Base-by-base conservation (phyloP, 2,113 vertebrate species). In the Chauna torquata region DNA sequence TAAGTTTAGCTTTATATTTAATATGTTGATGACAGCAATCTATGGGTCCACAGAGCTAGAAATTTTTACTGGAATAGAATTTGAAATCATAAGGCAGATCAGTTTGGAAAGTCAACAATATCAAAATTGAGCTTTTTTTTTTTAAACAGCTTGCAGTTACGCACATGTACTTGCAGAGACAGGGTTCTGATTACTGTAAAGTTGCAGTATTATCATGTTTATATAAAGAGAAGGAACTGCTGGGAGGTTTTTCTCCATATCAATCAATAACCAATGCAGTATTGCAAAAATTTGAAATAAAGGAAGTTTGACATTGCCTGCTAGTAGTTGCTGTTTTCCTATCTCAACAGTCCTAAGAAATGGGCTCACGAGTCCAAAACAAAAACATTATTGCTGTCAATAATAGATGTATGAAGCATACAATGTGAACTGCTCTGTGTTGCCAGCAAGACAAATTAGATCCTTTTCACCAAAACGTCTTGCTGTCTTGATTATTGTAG, bases 371-470 rank as follows among this genome's bases (percentile, higher is more conserved):
- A 32, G 45, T n/a, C 57, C 66, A 74, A 77, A 54, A 64, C 9
- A 9, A 57, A n/a, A 88, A 22, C 18, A 30, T 52, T 5, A 52
- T 64, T 23, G 78, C 82, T 75, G 55, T 47, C 55, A 25, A 11
- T 14, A 64, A 18, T 2, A 8, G 6, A 19, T 0, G 16, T 7
- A 1, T 15, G 30, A 64, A 85, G 38, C n/a, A 1, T 15, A 0
- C 5, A 1, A n/a, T 4, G 15, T 4, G 45, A 62, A 3, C 18
- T 44, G 82, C 59, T 66, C 61, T 17, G 65, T 1, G 1, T 2
- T 25, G 38, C 44, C 77, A 82, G 55, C 61, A 28, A 45, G 54
- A 42, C 11, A 71, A 40, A 76, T 57, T 2, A 30, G 75, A 16
- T 80, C 25, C 36, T 76, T 86, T 28, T 30, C 38, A 18, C 34